A percentile compares a stretch with the other conserved stretches of the same genome.
phyloP scores from a whole-genome alignment of 1,140 invertebrate genomes.

The Dendrolimus kikuchii region DNA sequence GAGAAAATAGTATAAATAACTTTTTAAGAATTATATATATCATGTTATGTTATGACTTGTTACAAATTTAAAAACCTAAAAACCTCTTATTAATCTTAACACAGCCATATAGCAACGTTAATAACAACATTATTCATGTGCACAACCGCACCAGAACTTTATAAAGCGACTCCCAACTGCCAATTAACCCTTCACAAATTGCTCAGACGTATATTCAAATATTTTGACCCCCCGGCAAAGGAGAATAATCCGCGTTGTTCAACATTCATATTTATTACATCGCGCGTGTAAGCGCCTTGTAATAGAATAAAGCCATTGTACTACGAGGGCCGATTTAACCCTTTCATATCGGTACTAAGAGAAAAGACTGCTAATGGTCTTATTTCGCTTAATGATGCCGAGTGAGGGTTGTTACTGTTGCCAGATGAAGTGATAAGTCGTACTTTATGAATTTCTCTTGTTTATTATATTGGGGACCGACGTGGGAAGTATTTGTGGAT shows the following conservation, averaged over 20 bases:
- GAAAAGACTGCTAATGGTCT: conserved; percentile 70
- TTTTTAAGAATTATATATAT: too few species aligned
- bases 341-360: conserved; percentile 57
- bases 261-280: conserved; percentile 72
- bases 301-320: conserved; percentile 67
- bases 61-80: neutral
- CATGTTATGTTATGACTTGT: too few species aligned
- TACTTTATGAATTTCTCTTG: conserved; percentile 52
- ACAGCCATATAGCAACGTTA: neutral
- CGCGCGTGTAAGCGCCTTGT: conserved; percentile 62
- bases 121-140: conserved; percentile 12
- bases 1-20: too few species aligned
- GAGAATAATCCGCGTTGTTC: conserved; percentile 63
- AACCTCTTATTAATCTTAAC: neutral
- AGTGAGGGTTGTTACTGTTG: conserved; percentile 54
- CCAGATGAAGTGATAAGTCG: conserved; percentile 65
- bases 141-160: conserved; percentile 25
- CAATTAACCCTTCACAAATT: conserved; percentile 69
- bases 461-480: conserved; percentile 28
- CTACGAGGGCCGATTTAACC: conserved; percentile 62
- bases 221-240: conserved; percentile 68
- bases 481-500: conserved; percentile 4
- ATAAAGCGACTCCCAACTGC: conserved; percentile 34
- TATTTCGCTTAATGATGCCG: conserved; percentile 68
- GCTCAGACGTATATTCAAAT: conserved; percentile 64